Conservation (phyloP, 2,888 invertebrate genomes). For the Zygaena filipendulae region DNA sequence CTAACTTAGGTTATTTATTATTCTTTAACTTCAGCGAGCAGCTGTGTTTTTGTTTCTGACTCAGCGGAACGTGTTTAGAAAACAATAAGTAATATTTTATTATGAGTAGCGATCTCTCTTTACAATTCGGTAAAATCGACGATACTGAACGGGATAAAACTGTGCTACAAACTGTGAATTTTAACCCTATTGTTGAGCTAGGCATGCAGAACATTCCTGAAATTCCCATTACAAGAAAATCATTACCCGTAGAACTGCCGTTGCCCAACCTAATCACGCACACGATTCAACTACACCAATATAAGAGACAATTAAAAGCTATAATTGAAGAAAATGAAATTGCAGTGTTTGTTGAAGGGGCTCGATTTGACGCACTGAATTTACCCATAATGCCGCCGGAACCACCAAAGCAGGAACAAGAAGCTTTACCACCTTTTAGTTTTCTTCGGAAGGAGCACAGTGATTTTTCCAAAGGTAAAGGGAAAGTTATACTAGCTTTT, state of each 20-base stretch:
- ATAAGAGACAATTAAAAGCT: conserved; percentile 38
- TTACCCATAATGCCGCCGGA: conserved; percentile 42
- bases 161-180: conserved; percentile 50
- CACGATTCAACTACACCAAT: conserved; percentile 51
- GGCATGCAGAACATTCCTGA: conserved; percentile 63
- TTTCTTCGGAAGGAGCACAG: conserved; percentile 52
- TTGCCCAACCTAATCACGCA: conserved; percentile 53
- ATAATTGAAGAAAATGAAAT: conserved; percentile 46
- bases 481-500: conserved; percentile 45
- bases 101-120: too few relatives aligned
- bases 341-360: conserved; percentile 40
- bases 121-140: too few relatives aligned
- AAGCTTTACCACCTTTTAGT: conserved; percentile 40
- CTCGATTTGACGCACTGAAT: conserved; percentile 35
- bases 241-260: conserved; percentile 53
- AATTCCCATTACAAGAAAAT: conserved; percentile 54
- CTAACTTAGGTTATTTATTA: too few relatives aligned
- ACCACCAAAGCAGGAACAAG: conserved; percentile 40
- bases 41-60: too few relatives aligned
- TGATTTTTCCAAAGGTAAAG: conserved; percentile 53
- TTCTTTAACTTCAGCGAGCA: too few relatives aligned
- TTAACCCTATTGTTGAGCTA: conserved; percentile 59
- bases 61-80: too few relatives aligned
- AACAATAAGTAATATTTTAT: too few relatives aligned
- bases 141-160: conserved; percentile 39